Evolutionary conservation across 2,888 invertebrate species (phyloP).

Genomic region (Sicus ferrugineus): DNA sequence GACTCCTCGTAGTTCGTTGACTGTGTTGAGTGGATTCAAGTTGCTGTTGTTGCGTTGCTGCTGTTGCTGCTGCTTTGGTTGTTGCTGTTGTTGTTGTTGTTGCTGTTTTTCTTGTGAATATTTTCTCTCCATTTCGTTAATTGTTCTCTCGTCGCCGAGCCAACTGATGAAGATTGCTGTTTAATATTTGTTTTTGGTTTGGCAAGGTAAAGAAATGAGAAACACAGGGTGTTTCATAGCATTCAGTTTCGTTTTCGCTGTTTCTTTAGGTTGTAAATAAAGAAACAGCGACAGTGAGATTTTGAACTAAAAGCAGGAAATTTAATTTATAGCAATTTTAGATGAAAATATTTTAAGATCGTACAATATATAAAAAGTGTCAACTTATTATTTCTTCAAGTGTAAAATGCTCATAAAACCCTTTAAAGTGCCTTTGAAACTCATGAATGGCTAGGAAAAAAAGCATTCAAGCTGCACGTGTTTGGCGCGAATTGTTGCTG

Average conservation of each 20-base stretch:
- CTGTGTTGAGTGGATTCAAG: neutral
- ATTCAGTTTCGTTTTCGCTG: too few species aligned
- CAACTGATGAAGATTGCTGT: neutral
- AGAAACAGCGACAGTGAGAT: too few species aligned
- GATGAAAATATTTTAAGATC: too few species aligned
- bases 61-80: neutral
- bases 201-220: neutral
- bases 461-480: neutral
- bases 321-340: too few species aligned
- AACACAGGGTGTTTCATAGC: neutral
- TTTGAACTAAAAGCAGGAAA: too few species aligned
- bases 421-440: neutral
- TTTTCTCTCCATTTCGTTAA: conserved; percentile 20
- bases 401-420: neutral
- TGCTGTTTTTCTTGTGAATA: neutral
- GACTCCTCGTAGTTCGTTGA: conserved; percentile 18
- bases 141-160: conserved; percentile 2
- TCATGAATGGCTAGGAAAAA: neutral
- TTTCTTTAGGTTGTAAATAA: too few species aligned
- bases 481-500: neutral
- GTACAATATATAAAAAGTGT: too few species aligned
- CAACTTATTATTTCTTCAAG: too few species aligned
- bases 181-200: neutral
- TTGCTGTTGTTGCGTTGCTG: neutral
- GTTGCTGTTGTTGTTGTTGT: neutral